Evolutionary conservation across 2,888 invertebrate species (phyloP).

Genomic region (Cynaeus angustus): DNA sequence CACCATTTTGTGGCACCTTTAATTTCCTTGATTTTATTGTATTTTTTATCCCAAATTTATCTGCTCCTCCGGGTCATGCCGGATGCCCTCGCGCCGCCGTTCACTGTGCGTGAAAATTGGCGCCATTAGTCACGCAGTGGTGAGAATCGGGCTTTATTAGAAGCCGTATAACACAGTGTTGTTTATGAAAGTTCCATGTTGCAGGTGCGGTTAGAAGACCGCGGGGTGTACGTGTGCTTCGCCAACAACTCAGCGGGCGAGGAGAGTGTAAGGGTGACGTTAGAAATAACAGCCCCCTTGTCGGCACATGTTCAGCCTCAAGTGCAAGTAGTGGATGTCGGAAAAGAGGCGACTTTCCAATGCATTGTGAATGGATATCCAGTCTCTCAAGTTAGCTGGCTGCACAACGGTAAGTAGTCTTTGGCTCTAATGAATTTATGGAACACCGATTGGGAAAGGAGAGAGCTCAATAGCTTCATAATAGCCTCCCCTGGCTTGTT

Average conservation of each 20-base stretch:
- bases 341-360: conserved; percentile 88
- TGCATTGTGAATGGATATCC: conserved; percentile 92
- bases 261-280: conserved; percentile 84
- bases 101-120: conserved; percentile 35
- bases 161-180: conserved; percentile 26
- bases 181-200: conserved; percentile 44
- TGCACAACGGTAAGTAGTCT: conserved; percentile 77
- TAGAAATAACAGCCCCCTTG: conserved; percentile 87
- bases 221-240: conserved; percentile 91
- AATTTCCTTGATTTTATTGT: not conserved
- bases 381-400: conserved; percentile 85
- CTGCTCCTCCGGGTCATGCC: conserved; percentile 7
- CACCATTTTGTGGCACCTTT: not conserved
- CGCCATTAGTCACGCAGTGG: conserved; percentile 41
- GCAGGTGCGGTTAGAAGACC: conserved; percentile 81
- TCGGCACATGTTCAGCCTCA: conserved; percentile 87
- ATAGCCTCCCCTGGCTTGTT: conserved; percentile 24
- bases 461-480: conserved; percentile 16
- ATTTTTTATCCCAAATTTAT: conserved; percentile 6
- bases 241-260: conserved; percentile 93
- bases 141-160: conserved; percentile 40
- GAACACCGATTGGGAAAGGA: conserved; percentile 9
- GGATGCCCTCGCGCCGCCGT: conserved; percentile 6
- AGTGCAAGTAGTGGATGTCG: conserved; percentile 86
- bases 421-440: conserved; percentile 25